Conservation (phyloP, 2,797 vertebrate genomes). For the Decapterus maruadsi region DNA sequence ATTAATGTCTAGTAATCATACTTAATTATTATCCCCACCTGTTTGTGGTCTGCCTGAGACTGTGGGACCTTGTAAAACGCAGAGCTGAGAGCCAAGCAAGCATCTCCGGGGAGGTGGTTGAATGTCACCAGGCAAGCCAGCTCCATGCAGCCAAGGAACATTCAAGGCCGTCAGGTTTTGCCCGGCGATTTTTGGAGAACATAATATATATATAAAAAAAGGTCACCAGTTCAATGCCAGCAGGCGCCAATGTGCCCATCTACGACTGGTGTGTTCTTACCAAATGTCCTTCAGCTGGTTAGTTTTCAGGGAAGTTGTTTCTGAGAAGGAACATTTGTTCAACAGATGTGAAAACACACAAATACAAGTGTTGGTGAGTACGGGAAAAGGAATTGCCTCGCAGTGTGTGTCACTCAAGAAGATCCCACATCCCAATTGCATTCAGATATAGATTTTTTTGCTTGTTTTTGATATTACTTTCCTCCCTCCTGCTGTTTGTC, state of each 20-base stretch:
- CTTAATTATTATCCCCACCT: slow-evolving; percentile 82
- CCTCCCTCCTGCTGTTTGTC: neutral
- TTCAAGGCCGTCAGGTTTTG: slow-evolving; percentile 71
- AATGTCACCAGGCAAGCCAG: slow-evolving; percentile 73
- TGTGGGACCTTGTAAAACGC: slow-evolving; percentile 71
- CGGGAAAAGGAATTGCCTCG: neutral
- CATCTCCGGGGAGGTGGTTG: slow-evolving; percentile 64
- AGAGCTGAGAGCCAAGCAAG: slow-evolving; percentile 63
- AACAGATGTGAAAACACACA: neutral
- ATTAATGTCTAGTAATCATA: slow-evolving; percentile 81
- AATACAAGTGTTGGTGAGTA: neutral
- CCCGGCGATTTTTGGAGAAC: slow-evolving; percentile 56
- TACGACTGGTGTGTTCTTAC: neutral
- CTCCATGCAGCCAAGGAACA: slow-evolving; percentile 56
- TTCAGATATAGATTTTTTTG: slow-evolving; percentile 1
- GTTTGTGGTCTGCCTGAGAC: slow-evolving; percentile 66
- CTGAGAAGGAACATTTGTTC: slow-evolving; percentile 27
- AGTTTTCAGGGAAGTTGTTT: neutral
- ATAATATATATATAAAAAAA: slow-evolving; percentile 56
- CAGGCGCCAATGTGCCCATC: slow-evolving; percentile 39
- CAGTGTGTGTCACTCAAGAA: neutral
- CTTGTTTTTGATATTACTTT: neutral
- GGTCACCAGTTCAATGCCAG: slow-evolving; percentile 67
- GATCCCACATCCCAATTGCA: slow-evolving; percentile 1
- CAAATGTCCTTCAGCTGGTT: slow-evolving; percentile 37